Evolutionary conservation across 2,113 vertebrate genomes (phyloP).

Genomic region (Cisticola juncidis): DNA sequence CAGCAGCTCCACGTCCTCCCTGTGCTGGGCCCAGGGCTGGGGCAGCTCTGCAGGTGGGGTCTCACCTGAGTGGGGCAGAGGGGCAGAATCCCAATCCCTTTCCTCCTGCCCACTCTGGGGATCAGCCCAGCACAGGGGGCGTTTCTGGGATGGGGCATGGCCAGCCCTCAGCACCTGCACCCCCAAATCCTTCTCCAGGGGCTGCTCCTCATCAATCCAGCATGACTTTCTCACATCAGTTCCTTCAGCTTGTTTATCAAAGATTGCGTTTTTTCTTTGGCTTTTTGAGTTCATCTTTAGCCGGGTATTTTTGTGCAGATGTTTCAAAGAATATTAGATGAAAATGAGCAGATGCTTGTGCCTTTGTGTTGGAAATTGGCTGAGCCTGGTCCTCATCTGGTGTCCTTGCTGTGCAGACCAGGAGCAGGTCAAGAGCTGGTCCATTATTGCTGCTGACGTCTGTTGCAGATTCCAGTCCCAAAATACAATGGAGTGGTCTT

Average conservation of each 20-base stretch:
- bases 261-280: not conserved
- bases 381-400: not conserved
- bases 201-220: not conserved
- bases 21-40: not conserved
- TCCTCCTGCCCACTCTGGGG: not conserved
- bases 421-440: constrained; percentile 9
- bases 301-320: not conserved
- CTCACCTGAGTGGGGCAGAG: not conserved
- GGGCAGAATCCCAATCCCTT: not conserved
- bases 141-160: not conserved
- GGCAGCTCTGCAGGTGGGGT: not conserved
- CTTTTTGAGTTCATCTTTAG: not conserved
- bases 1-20: not conserved
- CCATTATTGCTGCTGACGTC: not conserved
- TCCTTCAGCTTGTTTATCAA: not conserved
- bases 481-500: not conserved
- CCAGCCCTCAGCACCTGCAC: not conserved
- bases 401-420: not conserved
- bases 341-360: constrained; percentile 10
- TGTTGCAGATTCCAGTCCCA: not conserved
- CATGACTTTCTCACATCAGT: not conserved
- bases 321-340: not conserved
- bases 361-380: constrained; percentile 11
- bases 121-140: not conserved
- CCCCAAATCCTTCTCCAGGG: not conserved